Base-by-base conservation (phyloP, 2,888 invertebrate species). In the Lacanobia wlatinum region DNA sequence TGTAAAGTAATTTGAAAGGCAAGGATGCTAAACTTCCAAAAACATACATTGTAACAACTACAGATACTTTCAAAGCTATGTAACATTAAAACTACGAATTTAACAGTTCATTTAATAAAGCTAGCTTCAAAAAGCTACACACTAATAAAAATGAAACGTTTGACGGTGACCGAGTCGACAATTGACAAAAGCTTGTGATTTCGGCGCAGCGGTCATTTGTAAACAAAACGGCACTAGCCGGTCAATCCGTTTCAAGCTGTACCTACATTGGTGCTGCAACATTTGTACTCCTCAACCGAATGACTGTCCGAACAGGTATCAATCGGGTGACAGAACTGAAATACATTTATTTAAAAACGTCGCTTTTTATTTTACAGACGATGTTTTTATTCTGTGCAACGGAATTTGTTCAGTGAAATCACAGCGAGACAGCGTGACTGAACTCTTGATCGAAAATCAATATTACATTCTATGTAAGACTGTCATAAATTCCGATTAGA, bases 391-490 rank as follows among this genome's bases (percentile, higher is more conserved):
- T 78, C 21, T 43, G 65, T 65, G 58, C 61, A 60, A 53, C 23
- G 38, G 40, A 74, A 71, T 55, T 34, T 76, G 56, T 68, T 65
- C 28, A 50, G 43, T 43, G 58, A 62, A 66, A 64, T 64, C 60
- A 18, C 52, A 76, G 46, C 28, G 40, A 60, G 50, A 70, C 58
- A 52, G 50, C 46, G 75, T 62, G 65, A 75, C 43, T 75, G 70
- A 66, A 71, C 79, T 60, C 64, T 71, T 66, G 21, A 79, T 67
- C 23, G 63, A 67, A 76, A 79, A 79, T 72, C 79, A 58, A 79
- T 79, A 76, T 43, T n/a, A 63, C 59, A 67, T 28, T 78, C 66
- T 59, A 28, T 28, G 28, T 28, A 56, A 71, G 34, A 76, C 63
- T 71, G 43, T 67, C 76, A 79, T 79, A 79, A 75, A 76, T 67